Base-by-base conservation (phyloP, 2,888 invertebrate species). In the Tinea pellionella region DNA sequence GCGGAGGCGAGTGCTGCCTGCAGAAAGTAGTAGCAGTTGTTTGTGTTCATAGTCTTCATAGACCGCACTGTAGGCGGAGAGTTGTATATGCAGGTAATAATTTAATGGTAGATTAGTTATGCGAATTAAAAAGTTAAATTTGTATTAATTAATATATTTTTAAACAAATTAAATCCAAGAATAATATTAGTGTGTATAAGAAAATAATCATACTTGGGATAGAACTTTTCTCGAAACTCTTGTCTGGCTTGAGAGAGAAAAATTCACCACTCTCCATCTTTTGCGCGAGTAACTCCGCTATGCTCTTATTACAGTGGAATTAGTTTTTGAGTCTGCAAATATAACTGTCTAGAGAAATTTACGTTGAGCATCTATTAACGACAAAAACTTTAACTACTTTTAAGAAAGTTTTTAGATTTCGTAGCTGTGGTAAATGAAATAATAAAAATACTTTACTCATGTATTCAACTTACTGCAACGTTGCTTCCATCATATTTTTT, bases 361-460 rank as follows among this genome's bases (percentile, higher is more conserved):
- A 65, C 63, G 64, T 59, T 61, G 63, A 63, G 61, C 64, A 61
- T 64, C 63, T 65, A 65, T 64, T 66, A 63, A 65, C 65, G 63
- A 65, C 63, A 61, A 62, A 63, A 66, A 66, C 62, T 64, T 65
- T 64, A 65, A 66, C 64, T 64, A 63, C 62, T 63, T 59, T 57
- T 57, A 57, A 32, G 32, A 30, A 57, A 57, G 32, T 57, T 57
- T 55, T 24, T 55, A 24, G 55, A 47, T 47, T 47, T 47, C 16
- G 47, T 47, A 16, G 13, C 47, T 47, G 47, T 9, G 13, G 47
- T 47, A 47, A 47, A 47, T 16, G 47, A 16, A 47, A 16, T 16
- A 47, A 47, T 2, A 47, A 47, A 47, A 47, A 47, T 16, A n/a
- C 16, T 13, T 47, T 47, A 47, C 16, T 16, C 2, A 16, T 47